phyloP scores from a whole-genome alignment of 1,140 invertebrate genomes.

The Hermatobates lingyangjiaoensis region DNA sequence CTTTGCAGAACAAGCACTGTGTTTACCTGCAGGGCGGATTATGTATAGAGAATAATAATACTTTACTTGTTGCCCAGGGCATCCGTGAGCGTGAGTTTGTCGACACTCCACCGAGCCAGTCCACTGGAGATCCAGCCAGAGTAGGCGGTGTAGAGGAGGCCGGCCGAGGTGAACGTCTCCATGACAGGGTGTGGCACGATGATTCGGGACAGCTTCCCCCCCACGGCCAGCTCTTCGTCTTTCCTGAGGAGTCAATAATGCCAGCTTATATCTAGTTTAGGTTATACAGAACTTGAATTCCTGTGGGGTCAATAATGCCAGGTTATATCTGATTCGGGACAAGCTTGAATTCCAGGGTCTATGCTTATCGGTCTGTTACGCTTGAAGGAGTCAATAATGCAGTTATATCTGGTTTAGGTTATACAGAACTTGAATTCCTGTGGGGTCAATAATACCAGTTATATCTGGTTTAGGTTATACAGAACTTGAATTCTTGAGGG shows the following conservation, averaged over 20 bases:
- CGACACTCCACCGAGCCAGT: slow-evolving; percentile 51
- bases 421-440: too few relatives aligned
- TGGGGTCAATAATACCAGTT: too few relatives aligned
- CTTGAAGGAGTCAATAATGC: too few relatives aligned
- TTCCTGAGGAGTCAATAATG: slow-evolving; percentile 30
- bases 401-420: too few relatives aligned
- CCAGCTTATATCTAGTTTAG: too few relatives aligned
- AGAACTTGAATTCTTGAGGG: too few relatives aligned
- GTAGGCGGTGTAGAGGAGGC: slow-evolving; percentile 71
- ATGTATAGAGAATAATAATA: not conserved
- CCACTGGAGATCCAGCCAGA: slow-evolving; percentile 82
- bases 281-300: too few relatives aligned
- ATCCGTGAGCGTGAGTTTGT: slow-evolving; percentile 66
- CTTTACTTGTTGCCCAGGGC: slow-evolving; percentile 58
- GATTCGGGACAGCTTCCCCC: slow-evolving; percentile 51
- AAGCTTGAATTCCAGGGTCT: too few relatives aligned
- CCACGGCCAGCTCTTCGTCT: slow-evolving; percentile 51
- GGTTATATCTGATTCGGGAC: too few relatives aligned
- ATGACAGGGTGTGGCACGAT: slow-evolving; percentile 74
- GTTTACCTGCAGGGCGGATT: not conserved
- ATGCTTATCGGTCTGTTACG: too few relatives aligned
- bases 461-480: too few relatives aligned
- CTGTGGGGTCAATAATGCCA: too few relatives aligned
- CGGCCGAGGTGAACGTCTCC: slow-evolving; percentile 42
- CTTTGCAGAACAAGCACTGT: not conserved